Base-by-base conservation (phyloP, 2,888 invertebrate genomes). In the Chalcosyrphus nemorum region DNA sequence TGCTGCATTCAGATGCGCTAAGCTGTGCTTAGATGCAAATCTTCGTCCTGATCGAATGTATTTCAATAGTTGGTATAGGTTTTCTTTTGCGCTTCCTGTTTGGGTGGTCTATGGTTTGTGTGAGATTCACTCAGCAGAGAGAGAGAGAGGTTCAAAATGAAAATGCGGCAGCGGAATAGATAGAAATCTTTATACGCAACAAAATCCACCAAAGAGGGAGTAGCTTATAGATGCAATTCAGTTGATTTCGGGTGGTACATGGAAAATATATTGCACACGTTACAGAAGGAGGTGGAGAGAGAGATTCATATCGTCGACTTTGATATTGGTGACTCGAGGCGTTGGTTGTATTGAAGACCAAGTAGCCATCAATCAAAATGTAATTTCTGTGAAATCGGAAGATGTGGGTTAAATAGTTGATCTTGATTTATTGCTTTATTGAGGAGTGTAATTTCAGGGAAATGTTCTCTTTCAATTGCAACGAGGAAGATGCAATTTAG, bases 31-130 rank as follows among this genome's bases (percentile, higher is more conserved):
- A 32, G 32, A 43, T 35, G 57, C 50, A 52, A 11, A 56, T 68
- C 41, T 47, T 63, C 4, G 4, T 24, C 4, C 3, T 24, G 4
- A 24, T 24, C 24, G 72, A 52, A 65, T 43, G 47, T 47, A 71
- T 65, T 78, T 65, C 65, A 74, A 80, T 80, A 72, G n/a, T n/a
- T n/a, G n/a, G n/a, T n/a, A n/a, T n/a, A n/a, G n/a, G n/a, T 41
- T 38, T 66, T 59, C 27, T 24, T 47, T 15, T 45, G 43, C 35
- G 41, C 57, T 80, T 80, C 80, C 78, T 65, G 74, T 57, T 75
- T 80, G 80, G 80, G 80, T 80, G 80, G 80, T 80, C 80, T 68
- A 45, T 43, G 41, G 41, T 15, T n/a, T n/a, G n/a, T n/a, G n/a
- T n/a, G n/a, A n/a, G n/a, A n/a, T n/a, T n/a, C n/a, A n/a, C n/a